phyloP scores from a whole-genome alignment of 92 coral and sea anemone genomes.

The Umimayanthus chanpuru region DNA sequence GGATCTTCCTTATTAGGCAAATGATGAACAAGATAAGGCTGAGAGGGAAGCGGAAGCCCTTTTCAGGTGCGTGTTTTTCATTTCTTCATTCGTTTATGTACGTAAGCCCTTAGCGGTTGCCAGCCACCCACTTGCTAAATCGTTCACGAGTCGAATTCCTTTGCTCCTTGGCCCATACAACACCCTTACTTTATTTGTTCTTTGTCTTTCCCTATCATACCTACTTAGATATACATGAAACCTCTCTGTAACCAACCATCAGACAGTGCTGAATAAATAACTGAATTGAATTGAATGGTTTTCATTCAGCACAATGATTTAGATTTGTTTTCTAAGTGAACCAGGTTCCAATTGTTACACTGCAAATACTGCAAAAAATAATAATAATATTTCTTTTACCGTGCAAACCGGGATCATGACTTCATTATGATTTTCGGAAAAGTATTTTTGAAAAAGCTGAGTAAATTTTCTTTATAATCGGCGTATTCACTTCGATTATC shows the following conservation, averaged over 20 bases:
- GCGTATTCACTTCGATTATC: neutral
- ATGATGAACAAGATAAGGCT: constrained; percentile 74
- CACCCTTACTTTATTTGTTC: no score
- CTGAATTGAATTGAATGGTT: neutral
- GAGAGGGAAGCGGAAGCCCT: constrained; percentile 80
- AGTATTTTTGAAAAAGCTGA: no score
- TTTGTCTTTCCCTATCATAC: no score
- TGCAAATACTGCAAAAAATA: neutral
- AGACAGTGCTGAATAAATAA: no score
- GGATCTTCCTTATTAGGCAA: constrained; percentile 55
- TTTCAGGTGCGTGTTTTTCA: constrained; percentile 62
- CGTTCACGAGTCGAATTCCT: no score
- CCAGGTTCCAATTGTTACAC: neutral
- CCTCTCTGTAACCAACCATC: no score
- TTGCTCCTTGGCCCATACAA: neutral
- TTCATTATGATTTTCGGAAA: no score
- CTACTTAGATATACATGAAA: no score
- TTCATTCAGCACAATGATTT: neutral
- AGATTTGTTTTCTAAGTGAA: neutral
- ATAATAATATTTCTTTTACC: neutral
- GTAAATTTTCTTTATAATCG: no score
- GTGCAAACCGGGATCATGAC: no score
- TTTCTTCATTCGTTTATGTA: neutral
- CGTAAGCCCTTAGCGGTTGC: neutral
- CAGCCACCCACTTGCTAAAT: neutral